Base-by-base conservation (phyloP, 2,888 invertebrate genomes). In the Trimorus sp. region DNA sequence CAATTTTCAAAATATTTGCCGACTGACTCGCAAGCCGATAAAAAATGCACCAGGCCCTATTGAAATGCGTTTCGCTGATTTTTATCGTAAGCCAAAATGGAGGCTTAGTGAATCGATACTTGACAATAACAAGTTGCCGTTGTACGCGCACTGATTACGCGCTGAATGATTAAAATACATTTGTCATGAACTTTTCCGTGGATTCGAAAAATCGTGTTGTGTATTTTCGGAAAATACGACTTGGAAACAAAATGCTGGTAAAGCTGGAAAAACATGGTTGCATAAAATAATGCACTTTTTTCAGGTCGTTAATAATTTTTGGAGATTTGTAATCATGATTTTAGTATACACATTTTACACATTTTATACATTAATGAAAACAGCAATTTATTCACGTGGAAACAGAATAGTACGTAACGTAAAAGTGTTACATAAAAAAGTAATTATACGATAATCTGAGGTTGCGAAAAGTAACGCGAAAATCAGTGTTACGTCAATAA, bases 81-180 rank as follows among this genome's bases (percentile, higher is more conserved):
- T 58, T 69, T 38, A 49, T 69, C 45, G 6, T 58, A 58, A 37
- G n/a, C 15, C 56, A 69, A 58, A 66, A 69, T 12, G 16, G 40
- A 16, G 38, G 56, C 9, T 36, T 45, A 42, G 51, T 53, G 51
- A 62, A 71, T 73, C 58, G 49, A 63, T 73, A 56, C 45, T 45
- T 48, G 62, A 71, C 62, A 62, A 71, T 63, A 63, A 54, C 54
- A 54, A 71, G 42, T 36, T 60, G 15, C 62, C 38, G 38, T 42
- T 66, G 38, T 59, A 69, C 7, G 49, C 38, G 16, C 49, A 26
- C 15, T 59, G 59, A 49, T 69, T 59, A 37, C n/a, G 36, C 16
- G 11, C 15, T 66, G 59, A 59, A 75, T 66, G n/a, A 75, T 75
- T 59, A 49, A 66, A 75, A 42, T 59, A 51, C 49, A 60, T 60